A percentile compares a stretch with the other conserved stretches of the same genome.
Conservation (phyloP, 2,888 invertebrate genomes). For the Erebia epiphron region DNA sequence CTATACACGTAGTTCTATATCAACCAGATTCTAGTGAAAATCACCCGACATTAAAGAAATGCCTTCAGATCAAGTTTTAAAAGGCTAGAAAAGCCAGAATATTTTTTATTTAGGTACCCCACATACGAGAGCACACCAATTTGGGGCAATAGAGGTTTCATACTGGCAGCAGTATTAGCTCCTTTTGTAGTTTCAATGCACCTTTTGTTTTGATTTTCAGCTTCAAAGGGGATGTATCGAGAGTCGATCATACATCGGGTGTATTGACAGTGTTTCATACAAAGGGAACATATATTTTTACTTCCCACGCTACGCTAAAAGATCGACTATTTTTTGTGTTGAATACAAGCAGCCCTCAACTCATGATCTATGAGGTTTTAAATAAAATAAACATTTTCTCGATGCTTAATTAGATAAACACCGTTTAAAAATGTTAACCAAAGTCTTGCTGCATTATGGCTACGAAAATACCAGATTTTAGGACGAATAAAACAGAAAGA, state of each 20-base stretch:
- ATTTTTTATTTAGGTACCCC: not conserved
- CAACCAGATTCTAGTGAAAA: no score
- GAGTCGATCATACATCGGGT: constrained; percentile 19
- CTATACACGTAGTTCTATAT: no score
- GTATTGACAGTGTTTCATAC: constrained; percentile 26
- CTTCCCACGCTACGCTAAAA: constrained; percentile 25
- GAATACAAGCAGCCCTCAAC: not conserved
- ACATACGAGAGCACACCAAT: not conserved
- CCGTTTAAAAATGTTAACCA: constrained; percentile 9
- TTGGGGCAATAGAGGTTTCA: constrained; percentile 15
- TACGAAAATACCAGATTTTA: not conserved
- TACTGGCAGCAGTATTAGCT: constrained; percentile 20
- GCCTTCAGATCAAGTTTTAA: no score
- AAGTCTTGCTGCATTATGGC: not conserved
- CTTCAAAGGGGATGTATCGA: constrained; percentile 31
- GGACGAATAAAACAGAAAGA: no score
- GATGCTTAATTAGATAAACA: not conserved
- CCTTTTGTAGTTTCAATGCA: constrained; percentile 26
- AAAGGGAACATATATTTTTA: constrained; percentile 25
- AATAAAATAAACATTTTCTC: constrained; percentile 1
- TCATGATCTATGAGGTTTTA: not conserved
- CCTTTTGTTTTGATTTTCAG: constrained; percentile 34
- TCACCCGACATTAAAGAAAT: no score
- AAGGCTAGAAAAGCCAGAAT: not conserved
- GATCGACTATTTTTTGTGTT: not conserved